These are phyloP conservation scores for Isichthys henryi DNA, from an alignment of 2,113 vertebrate species.

Conservation along the genomic window DNA sequence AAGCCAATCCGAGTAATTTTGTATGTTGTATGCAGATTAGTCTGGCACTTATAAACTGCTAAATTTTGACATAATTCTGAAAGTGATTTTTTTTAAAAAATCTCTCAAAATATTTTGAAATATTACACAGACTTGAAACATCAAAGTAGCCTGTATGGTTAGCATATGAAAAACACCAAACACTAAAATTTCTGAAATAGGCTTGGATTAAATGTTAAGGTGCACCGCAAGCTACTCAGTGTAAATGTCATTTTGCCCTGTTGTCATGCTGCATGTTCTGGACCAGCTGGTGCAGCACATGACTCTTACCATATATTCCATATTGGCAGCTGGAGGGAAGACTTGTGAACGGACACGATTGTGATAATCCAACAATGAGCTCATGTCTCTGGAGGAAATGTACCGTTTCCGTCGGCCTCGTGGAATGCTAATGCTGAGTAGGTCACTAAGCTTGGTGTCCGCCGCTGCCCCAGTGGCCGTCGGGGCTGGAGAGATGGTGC, in stretches of 20 bases:
- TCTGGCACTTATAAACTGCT: not conserved
- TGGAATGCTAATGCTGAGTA: conserved; percentile 32
- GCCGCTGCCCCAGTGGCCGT: not conserved
- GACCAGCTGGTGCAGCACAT: not conserved
- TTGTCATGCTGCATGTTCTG: not conserved
- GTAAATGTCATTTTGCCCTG: not conserved
- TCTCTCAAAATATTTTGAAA: not conserved
- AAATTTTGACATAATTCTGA: not conserved
- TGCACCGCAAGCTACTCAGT: not conserved
- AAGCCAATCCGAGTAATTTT: not conserved
- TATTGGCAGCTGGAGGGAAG: conserved; percentile 73
- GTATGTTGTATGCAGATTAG: not conserved
- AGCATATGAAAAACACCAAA: not conserved
- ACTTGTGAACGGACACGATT: conserved; percentile 76
- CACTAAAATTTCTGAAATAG: not conserved
- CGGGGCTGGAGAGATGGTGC: conserved; percentile 41
- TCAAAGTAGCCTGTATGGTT: not conserved
- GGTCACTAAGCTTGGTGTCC: conserved; percentile 3
- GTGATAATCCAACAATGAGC: conserved; percentile 70
- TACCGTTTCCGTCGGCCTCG: conserved; percentile 51
- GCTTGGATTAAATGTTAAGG: not conserved
- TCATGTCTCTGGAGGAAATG: conserved; percentile 67
- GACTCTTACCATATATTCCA: conserved; percentile 83
- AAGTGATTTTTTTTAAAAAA: not conserved
- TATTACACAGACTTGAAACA: not conserved